phyloP scores from a whole-genome alignment of 2,113 vertebrate genomes.

The Craseonycteris thonglongyai region DNA sequence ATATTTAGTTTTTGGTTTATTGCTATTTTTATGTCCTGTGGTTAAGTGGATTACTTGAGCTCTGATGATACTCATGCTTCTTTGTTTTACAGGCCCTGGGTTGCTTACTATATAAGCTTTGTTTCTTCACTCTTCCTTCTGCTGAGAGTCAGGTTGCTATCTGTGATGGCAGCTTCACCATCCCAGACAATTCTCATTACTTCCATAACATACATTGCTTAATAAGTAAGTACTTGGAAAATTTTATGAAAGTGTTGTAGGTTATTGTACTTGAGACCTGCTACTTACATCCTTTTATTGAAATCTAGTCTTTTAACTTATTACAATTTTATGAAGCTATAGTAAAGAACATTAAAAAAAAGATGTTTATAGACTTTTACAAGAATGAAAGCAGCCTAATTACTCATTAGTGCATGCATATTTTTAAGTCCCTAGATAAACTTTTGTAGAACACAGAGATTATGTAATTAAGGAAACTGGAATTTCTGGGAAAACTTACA shows the following conservation, averaged over 20 bases:
- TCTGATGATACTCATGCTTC: slow-evolving; percentile 18
- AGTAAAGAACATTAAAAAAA: background rate
- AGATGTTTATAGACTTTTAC: background rate
- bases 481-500: background rate
- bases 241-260: background rate
- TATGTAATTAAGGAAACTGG: background rate
- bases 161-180: slow-evolving; percentile 94
- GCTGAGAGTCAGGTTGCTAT: slow-evolving; percentile 99
- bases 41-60: background rate
- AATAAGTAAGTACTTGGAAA: slow-evolving; percentile 88
- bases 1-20: background rate
- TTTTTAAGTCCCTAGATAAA: background rate
- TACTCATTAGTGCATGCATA: background rate
- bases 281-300: background rate
- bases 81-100: slow-evolving; percentile 89
- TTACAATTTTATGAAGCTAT: slow-evolving; percentile 11
- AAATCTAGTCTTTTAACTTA: background rate
- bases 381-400: background rate
- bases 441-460: background rate
- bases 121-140: slow-evolving; percentile 98
- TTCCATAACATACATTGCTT: slow-evolving; percentile 91
- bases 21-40: background rate
- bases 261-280: background rate
- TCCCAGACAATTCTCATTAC: slow-evolving; percentile 95
- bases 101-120: slow-evolving; percentile 99